phyloP scores from a whole-genome alignment of 1,140 invertebrate species.

The Antheraea pernyi region DNA sequence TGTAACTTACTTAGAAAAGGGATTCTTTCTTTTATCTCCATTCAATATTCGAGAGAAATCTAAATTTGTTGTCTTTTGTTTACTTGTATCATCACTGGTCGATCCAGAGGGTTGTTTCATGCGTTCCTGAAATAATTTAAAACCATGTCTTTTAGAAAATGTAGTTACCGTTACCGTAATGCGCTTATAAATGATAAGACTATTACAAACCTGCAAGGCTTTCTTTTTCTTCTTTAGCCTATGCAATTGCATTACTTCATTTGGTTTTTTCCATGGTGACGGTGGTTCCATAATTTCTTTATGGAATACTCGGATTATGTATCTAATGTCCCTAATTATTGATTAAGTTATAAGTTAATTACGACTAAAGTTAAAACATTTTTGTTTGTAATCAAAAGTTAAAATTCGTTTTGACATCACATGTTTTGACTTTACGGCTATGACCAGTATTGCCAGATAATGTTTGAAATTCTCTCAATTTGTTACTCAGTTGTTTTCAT shows the following conservation, averaged over 20 bases:
- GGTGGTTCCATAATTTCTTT: constrained; percentile 49
- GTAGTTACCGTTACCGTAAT: background rate
- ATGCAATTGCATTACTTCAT: constrained; percentile 84
- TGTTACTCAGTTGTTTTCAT: too few species aligned
- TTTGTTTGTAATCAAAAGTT: background rate
- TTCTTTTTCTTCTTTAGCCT: constrained; percentile 84
- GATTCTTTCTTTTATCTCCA: constrained; percentile 86
- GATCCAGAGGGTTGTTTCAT: constrained; percentile 65
- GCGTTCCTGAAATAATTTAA: constrained; percentile 54
- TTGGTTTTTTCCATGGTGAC: constrained; percentile 75
- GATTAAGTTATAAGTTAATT: background rate
- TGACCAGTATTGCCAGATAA: too few species aligned
- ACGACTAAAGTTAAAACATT: background rate
- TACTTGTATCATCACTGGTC: constrained; percentile 42
- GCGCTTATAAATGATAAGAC: background rate
- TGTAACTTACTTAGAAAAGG: constrained; percentile 83
- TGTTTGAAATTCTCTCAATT: too few species aligned
- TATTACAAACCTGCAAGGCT: constrained; percentile 82
- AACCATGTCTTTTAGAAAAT: background rate
- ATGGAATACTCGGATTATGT: background rate
- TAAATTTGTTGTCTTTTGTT: constrained; percentile 43
- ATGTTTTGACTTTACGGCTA: too few species aligned
- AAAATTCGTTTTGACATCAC: background rate
- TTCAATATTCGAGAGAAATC: constrained; percentile 72
- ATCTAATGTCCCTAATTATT: too few species aligned